phyloP scores from a whole-genome alignment of 1,140 invertebrate genomes.

The Drosophila aff. region DNA sequence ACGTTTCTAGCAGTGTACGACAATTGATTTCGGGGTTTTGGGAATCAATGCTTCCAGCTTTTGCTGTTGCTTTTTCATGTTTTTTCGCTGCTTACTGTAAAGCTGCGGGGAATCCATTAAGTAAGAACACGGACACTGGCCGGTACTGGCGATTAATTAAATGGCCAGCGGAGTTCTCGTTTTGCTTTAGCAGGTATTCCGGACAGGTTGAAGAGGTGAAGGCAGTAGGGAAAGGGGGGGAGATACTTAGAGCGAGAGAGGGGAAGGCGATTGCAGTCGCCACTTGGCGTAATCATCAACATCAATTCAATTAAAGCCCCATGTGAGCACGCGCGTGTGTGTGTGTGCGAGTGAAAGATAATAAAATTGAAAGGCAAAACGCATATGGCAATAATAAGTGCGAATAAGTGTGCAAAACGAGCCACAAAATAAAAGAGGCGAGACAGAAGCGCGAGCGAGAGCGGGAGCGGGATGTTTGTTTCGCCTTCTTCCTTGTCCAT shows the following conservation, averaged over 20 bases:
- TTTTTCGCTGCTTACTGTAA: conserved; percentile 13
- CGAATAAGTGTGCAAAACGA: conserved; percentile 52
- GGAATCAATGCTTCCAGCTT: conserved; percentile 16
- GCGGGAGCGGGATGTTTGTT: conserved; percentile 13
- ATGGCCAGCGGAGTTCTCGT: conserved; percentile 44
- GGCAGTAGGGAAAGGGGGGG: not conserved
- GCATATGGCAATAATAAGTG: conserved; percentile 46
- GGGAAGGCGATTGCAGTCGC: conserved; percentile 49
- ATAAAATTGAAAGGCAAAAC: conserved; percentile 49
- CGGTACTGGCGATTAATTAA: conserved; percentile 58
- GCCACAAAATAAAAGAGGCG: conserved; percentile 18
- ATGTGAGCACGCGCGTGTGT: not conserved
- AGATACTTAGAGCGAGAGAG: not conserved
- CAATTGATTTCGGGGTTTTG: conserved; percentile 26
- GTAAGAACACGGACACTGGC: conserved; percentile 24
- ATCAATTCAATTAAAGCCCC: conserved; percentile 67
- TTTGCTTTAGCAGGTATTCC: conserved; percentile 43
- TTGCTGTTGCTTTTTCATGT: conserved; percentile 1
- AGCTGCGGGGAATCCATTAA: conserved; percentile 58
- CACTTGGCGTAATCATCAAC: conserved; percentile 59
- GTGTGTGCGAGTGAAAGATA: conserved; percentile 37
- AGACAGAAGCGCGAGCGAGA: not conserved
- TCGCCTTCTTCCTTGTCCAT: conserved; percentile 10
- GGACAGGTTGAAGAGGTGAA: conserved; percentile 12
- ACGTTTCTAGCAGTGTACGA: not conserved